Evolutionary conservation across 2,797 vertebrate genomes (phyloP).

Genomic region (Notamacropus eugenii): DNA sequence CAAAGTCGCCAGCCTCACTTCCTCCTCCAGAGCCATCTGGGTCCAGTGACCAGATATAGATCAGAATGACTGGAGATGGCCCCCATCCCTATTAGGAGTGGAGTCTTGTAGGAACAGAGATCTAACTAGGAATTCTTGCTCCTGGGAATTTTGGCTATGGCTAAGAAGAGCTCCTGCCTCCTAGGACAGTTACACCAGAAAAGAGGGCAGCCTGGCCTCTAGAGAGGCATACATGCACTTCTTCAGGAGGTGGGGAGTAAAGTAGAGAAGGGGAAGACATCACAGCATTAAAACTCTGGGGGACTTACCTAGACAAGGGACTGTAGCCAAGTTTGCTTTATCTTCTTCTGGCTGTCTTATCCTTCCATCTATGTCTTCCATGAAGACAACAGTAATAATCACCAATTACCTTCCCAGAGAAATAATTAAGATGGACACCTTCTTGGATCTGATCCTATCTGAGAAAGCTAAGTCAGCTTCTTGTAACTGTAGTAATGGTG

Average conservation of each 20-base stretch:
- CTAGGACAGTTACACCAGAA: neutral
- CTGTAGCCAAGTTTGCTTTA: neutral
- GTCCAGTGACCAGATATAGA: no score
- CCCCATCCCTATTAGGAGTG: neutral
- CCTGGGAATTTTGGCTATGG: neutral
- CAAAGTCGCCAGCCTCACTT: no score
- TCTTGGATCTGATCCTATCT: neutral
- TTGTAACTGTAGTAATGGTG: neutral
- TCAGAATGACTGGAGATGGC: no score
- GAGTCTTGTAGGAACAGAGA: neutral
- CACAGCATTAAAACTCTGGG: neutral
- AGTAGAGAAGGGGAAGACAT: neutral
- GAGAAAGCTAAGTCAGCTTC: neutral
- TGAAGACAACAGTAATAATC: neutral
- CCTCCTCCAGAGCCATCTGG: no score
- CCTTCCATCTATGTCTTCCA: neutral
- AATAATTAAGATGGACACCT: neutral
- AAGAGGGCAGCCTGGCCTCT: neutral
- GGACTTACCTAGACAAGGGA: neutral
- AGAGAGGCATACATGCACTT: neutral
- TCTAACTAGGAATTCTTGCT: neutral
- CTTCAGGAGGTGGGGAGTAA: neutral
- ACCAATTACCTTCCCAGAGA: neutral
- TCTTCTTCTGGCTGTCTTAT: neutral
- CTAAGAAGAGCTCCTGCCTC: neutral